These are phyloP conservation scores for Fringilla coelebs DNA, from an alignment of 2,797 vertebrate species.

Conservation along the genomic window DNA sequence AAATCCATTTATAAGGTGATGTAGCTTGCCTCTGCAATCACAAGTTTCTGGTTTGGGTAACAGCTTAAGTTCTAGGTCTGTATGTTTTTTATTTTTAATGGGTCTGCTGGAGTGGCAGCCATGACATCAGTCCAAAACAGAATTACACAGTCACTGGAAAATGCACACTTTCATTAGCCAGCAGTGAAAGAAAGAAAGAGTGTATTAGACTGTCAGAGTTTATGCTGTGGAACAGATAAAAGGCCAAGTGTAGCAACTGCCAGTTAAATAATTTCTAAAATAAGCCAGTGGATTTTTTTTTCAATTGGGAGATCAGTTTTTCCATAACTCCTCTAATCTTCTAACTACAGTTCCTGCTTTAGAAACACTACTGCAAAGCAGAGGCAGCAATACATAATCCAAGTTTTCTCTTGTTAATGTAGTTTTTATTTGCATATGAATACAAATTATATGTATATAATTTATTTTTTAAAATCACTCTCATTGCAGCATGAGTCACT, in stretches of 20 bases:
- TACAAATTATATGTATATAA: neutral
- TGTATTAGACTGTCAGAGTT: neutral
- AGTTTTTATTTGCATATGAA: neutral
- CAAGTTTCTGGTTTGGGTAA: neutral
- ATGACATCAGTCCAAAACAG: slow-evolving; percentile 29
- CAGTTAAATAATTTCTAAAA: slow-evolving; percentile 37
- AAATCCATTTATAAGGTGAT: neutral
- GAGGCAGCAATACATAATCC: neutral
- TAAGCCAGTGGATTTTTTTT: neutral
- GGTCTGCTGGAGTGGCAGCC: neutral
- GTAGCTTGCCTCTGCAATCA: neutral
- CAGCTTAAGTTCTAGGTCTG: neutral
- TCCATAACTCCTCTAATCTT: neutral
- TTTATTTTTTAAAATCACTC: neutral
- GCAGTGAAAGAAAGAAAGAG: neutral
- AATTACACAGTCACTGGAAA: slow-evolving; percentile 37
- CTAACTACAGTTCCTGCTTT: neutral
- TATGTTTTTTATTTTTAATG: slow-evolving; percentile 6
- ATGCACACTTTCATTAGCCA: slow-evolving; percentile 17
- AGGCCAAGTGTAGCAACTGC: slow-evolving; percentile 28
- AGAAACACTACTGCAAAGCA: neutral
- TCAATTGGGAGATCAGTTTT: neutral
- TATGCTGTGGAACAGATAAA: slow-evolving; percentile 37
- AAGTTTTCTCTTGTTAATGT: neutral
- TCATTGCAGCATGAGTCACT: neutral